Percentiles rank a stretch among this genome's conserved stretches.
phyloP scores from a whole-genome alignment of 2,888 invertebrate species.

The Anthrax anthrax region DNA sequence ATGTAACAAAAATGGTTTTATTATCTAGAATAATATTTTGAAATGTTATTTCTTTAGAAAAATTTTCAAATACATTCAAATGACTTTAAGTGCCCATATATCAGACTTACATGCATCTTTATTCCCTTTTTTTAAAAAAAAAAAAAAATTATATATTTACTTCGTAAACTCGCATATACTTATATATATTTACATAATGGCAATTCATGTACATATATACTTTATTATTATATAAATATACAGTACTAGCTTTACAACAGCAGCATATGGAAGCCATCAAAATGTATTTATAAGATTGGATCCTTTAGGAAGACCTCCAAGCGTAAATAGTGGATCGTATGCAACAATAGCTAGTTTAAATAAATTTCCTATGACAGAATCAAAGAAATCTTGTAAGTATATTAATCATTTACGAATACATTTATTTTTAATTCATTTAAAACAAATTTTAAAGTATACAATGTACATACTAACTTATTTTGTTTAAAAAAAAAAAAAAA shows the following conservation, averaged over 20 bases:
- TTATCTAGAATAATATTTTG: no score
- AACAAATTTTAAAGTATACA: neutral
- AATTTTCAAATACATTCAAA: no score
- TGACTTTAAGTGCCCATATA: no score
- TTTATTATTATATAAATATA: slow-evolving; percentile 16
- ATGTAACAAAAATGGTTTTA: no score
- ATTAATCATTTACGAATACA: no score
- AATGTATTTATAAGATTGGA: slow-evolving; percentile 63
- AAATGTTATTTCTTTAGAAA: no score
- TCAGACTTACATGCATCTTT: no score
- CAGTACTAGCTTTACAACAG: slow-evolving; percentile 64
- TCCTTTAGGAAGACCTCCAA: slow-evolving; percentile 55
- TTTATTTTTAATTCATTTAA: slow-evolving; percentile 13
- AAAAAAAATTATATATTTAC: no score
- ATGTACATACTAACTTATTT: no score
- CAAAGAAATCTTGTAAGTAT: slow-evolving; percentile 32
- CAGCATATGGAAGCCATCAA: slow-evolving; percentile 60
- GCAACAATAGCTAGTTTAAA: slow-evolving; percentile 73
- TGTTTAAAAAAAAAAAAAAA: no score
- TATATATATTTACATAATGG: neutral
- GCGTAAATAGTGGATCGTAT: slow-evolving; percentile 63
- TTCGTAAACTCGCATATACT: no score
- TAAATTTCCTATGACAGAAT: slow-evolving; percentile 45
- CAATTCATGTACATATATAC: neutral
- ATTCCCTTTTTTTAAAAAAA: no score